Evolutionary conservation across 2,797 vertebrate species (phyloP).

Genomic region (Dendrocincla tyrannina): DNA sequence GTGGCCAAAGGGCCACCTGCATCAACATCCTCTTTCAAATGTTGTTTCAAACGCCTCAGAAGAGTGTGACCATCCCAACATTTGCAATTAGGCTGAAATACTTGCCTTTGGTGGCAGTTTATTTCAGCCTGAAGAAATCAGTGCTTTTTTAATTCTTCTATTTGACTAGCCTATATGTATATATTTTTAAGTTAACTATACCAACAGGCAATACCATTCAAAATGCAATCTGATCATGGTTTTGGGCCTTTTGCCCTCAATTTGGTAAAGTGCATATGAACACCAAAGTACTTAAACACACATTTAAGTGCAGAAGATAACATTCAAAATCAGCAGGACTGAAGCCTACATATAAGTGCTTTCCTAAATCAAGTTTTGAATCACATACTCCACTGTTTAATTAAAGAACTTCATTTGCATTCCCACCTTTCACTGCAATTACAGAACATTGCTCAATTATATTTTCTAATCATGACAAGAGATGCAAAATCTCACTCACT

Average conservation of each 20-base stretch:
- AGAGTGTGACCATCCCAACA: too few species aligned
- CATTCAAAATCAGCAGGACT: not conserved
- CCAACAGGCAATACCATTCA: not conserved
- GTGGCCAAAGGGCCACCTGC: not conserved
- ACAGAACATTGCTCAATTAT: not conserved
- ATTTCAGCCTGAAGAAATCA: not conserved
- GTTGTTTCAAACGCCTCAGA: not conserved
- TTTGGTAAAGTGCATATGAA: not conserved
- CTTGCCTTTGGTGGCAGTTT: rapidly evolving
- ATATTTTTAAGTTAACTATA: not conserved
- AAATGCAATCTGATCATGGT: not conserved
- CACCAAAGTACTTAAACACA: not conserved
- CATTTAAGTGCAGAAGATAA: not conserved
- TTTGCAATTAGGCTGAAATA: not conserved
- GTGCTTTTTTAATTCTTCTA: not conserved
- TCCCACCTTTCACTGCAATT: not conserved
- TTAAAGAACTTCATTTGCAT: not conserved
- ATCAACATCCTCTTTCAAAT: not conserved
- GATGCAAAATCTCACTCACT: not conserved
- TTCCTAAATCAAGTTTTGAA: not conserved
- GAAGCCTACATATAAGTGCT: not conserved
- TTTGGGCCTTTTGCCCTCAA: not conserved
- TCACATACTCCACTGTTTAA: not conserved
- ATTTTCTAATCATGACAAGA: not conserved
- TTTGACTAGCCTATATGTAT: not conserved